Conservation (phyloP, 30 jellyfish, hydroid and myxozoan genomes). For the Rhopilema esculentum region DNA sequence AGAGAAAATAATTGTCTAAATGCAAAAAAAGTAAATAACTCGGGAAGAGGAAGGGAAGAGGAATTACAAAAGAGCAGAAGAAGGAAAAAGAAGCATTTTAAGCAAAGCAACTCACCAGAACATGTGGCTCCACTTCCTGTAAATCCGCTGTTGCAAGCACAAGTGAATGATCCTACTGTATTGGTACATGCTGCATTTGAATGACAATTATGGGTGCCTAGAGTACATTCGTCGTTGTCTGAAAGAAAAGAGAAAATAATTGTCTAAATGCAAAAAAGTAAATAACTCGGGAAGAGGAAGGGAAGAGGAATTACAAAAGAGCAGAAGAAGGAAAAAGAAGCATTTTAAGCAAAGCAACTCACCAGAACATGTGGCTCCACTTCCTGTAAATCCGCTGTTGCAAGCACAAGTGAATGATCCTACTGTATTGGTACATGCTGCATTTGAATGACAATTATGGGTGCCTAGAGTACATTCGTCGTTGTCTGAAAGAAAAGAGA, state of each 20-base stretch:
- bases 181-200: not conserved
- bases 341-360: not conserved
- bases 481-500: constrained; percentile 7
- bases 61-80: not conserved
- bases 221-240: not conserved
- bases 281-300: too few species aligned
- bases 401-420: constrained; percentile 11
- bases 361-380: not conserved
- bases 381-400: not conserved
- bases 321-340: not conserved
- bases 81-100: not conserved
- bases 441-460: not conserved
- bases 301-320: not conserved
- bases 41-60: too few species aligned
- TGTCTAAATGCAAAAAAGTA: not conserved
- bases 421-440: not conserved
- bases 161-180: not conserved
- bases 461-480: not conserved
- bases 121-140: not conserved
- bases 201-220: constrained; percentile 1
- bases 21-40: too few species aligned
- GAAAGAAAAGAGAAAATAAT: not conserved
- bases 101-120: not conserved
- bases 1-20: too few species aligned
- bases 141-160: constrained; percentile 6